Percentiles rank a stretch among this genome's conserved stretches.
Evolutionary conservation across 1,140 invertebrate genomes (phyloP).

Genomic region (Apis florea): DNA sequence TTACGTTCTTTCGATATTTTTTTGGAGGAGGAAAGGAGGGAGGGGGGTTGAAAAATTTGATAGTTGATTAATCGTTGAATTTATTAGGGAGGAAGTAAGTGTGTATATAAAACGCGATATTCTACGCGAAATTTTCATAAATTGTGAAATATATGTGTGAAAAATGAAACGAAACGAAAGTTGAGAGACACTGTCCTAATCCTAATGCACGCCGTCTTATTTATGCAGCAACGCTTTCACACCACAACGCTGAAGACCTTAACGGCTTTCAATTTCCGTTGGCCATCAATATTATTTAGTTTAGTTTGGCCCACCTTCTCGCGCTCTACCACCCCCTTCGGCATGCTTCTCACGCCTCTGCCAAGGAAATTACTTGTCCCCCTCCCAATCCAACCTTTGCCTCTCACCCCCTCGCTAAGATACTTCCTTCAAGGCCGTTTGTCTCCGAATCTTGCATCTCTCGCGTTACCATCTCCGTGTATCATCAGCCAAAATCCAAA

Average conservation of each 20-base stretch:
- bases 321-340: slow-evolving; percentile 56
- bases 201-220: slow-evolving; percentile 77
- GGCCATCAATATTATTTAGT: slow-evolving; percentile 81
- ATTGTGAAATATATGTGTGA: no score
- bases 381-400: slow-evolving; percentile 49
- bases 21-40: no score
- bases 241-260: slow-evolving; percentile 76
- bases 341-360: slow-evolving; percentile 76
- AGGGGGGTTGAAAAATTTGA: no score
- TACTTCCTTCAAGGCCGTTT: slow-evolving; percentile 50
- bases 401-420: slow-evolving; percentile 15
- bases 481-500: slow-evolving; percentile 16
- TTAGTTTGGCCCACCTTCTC: slow-evolving; percentile 76
- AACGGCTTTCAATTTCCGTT: slow-evolving; percentile 81
- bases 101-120: no score
- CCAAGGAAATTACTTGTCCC: slow-evolving; percentile 80
- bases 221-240: slow-evolving; percentile 75
- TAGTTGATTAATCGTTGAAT: no score
- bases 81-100: no score
- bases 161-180: background rate
- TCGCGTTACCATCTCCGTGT: slow-evolving; percentile 24
- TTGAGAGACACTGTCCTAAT: slow-evolving; percentile 70
- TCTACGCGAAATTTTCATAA: no score
- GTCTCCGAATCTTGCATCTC: slow-evolving; percentile 47
- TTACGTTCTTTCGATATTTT: no score